Base-by-base conservation (phyloP, 2,113 vertebrate genomes). In the Pelecanoides urinatrix region DNA sequence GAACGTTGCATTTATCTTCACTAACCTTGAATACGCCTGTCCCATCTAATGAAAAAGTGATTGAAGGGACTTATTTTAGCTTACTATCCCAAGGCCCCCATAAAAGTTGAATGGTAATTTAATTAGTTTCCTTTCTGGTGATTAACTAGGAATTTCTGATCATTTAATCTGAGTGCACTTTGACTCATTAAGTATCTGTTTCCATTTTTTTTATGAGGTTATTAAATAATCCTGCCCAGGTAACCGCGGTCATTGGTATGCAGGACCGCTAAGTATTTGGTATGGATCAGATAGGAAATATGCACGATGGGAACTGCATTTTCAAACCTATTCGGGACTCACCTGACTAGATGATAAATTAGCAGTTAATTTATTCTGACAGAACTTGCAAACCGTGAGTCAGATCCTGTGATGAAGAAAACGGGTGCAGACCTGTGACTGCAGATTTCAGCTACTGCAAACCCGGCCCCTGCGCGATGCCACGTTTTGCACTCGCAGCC, bases 51-150 rank as follows among this genome's bases (percentile, higher is more conserved):
- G 91, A 83, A 94, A 94, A 92, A 95, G 77, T 96, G 83, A 98
- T 90, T 96, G 95, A 97, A 97, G 91, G 82, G 55, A 72, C 63
- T 96, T 77, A 82, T 73, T 89, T 96, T 82, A 92, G 74, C 55
- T 78, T 47, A 40, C 79, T 71, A 38, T 94, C 84, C 86, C 92
- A 81, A 65, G 89, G 90, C 82, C 76, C 70, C 92, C 40, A 42
- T 94, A 86, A 95, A 96, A 86, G 50, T 63, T 65, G 81, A 95
- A 86, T 32, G 88, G 83, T 94, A 97, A 92, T 97, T 97, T 97
- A 97, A 98, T 98, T 97, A 95, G 94, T 97, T 97, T 96, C 92
- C 92, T 96, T 96, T 96, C 95, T 95, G 92, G 85, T 96, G 96
- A 97, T 96, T 97, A 98, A 97, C 93, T 91, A 70, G 90, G 89